Evolutionary conservation across 2,797 vertebrate species (phyloP), one percentile per base, ranked within the genome.

Genomic region (Rousettus madagascariensis): DNA sequence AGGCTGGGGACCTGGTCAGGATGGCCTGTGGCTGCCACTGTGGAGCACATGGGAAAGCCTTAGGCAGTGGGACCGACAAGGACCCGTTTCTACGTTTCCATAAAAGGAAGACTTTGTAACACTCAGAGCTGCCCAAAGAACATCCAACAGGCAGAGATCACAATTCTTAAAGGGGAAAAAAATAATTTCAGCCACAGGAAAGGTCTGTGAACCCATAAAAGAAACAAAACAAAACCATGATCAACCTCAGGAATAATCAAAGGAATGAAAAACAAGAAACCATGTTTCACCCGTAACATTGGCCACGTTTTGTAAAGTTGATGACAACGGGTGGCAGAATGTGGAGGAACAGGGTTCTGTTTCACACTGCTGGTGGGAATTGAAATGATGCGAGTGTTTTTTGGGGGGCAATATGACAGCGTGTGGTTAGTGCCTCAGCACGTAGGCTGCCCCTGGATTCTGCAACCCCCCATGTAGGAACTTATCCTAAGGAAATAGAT

Each of bases 321-420:
- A 51, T 28, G 3, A 5, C 8, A 12, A 5, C 12, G n/a, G 63
- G 61, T 2, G 49, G 61, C 66, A 38, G 78, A 55, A 1, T 1
- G 38, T 3, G 33, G 80, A n/a, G 36, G n/a, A 51, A 15, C 15
- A 19, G 79, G n/a, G 11, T 26, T 72, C 30, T 69, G n/a, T 19
- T 51, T 75, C 4, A 22, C 1, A 0, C 15, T 0, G 57, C 85
- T 17, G 13, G 17, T 12, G 28, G 79, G 36, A 36, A 22, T 1
- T 46, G 74, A 36, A 38, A 13, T 0, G 46, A 53, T 0, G 6
- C 10, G 0, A 2, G 46, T 10, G 46, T 10, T 30, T 61, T 51
- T 41, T n/a, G 30, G 12, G 28, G 10, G 24, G 11, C 2, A 1
- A 2, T 0, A 0, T 2, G 63, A 55, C 17, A 4, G 3, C 0